A percentile compares a stretch with the other conserved stretches of the same genome.
Conservation (phyloP, 2,888 invertebrate species). For the Crepidodera aurea region DNA sequence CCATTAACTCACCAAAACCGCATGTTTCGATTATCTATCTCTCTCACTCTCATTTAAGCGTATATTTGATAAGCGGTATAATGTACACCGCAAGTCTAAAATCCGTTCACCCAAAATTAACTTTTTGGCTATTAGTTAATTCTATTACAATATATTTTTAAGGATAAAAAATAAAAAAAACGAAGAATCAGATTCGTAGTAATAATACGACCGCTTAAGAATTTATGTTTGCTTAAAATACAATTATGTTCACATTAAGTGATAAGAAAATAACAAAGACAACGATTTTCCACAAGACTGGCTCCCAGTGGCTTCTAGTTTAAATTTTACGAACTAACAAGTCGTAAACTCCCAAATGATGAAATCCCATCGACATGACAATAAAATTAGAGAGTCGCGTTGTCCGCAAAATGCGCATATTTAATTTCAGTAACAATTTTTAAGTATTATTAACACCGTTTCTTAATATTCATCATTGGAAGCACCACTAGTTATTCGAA, state of each 20-base stretch:
- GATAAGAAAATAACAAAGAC: not conserved
- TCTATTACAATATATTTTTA: no score
- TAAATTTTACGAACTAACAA: slow-evolving; percentile 10
- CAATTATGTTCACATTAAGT: slow-evolving; percentile 1
- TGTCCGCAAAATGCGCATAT: not conserved
- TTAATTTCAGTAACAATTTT: no score
- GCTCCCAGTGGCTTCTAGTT: not conserved
- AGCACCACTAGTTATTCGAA: no score
- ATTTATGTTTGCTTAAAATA: not conserved
- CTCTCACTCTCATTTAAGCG: not conserved
- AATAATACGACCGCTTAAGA: no score
- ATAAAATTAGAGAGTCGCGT: slow-evolving; percentile 23
- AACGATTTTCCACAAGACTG: not conserved
- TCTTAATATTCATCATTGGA: no score
- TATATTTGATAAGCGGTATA: no score
- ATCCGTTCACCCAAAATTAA: no score
- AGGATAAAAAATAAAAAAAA: no score
- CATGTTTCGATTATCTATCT: not conserved
- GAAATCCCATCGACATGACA: slow-evolving; percentile 3
- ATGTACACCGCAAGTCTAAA: no score
- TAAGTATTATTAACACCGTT: no score
- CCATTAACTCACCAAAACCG: slow-evolving; percentile 41
- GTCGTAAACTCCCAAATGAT: slow-evolving; percentile 3
- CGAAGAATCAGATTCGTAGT: no score
- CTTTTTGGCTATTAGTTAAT: no score